These are phyloP conservation scores for Pristionchus japonicus DNA, from an alignment of 2,888 invertebrate genomes.

Conservation along the genomic window DNA sequence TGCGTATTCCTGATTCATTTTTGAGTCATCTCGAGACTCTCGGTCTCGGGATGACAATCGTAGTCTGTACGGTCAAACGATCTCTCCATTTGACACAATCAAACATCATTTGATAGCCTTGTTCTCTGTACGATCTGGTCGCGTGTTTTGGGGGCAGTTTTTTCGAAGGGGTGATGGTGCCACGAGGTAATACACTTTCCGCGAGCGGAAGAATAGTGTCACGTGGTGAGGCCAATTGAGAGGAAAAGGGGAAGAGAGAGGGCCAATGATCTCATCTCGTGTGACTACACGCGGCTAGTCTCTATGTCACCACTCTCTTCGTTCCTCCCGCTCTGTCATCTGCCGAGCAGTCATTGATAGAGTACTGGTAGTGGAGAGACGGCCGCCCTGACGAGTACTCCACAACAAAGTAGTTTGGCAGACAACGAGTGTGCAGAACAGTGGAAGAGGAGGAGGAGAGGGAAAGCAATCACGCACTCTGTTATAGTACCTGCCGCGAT, in stretches of 20 bases:
- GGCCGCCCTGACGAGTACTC: neutral
- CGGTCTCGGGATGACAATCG: neutral
- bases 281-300: neutral
- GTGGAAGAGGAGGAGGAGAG: neutral
- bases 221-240: slow-evolving; percentile 19
- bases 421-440: neutral
- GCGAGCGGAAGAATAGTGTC: neutral
- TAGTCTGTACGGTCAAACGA: neutral
- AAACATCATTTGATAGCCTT: neutral
- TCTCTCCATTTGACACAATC: neutral
- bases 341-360: neutral
- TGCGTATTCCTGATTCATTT: slow-evolving; percentile 5
- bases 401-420: slow-evolving; percentile 15
- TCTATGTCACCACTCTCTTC: neutral
- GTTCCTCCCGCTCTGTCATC: neutral
- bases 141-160: neutral
- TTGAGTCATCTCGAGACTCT: neutral
- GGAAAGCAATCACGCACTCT: slow-evolving; percentile 21
- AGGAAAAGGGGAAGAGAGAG: slow-evolving; percentile 34
- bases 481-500: neutral
- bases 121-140: neutral
- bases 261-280: slow-evolving; percentile 30
- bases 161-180: neutral
- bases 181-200: neutral
- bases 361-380: no score